Evolutionary conservation across 2,888 invertebrate species (phyloP).

Genomic region (Lucinisca nassula): DNA sequence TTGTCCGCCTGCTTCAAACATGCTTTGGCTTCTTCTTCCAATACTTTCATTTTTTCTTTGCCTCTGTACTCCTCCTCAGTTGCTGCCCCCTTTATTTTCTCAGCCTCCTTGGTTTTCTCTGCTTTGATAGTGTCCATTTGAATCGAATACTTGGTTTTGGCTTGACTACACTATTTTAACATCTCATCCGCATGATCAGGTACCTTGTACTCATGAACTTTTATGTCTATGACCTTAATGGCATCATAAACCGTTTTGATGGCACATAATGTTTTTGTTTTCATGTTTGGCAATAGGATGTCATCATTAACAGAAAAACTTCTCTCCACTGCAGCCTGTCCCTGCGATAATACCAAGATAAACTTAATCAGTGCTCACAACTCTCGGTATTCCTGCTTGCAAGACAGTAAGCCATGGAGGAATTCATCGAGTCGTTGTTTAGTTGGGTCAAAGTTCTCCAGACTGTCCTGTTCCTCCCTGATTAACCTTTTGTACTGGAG

Average conservation of each 20-base stretch:
- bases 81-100: neutral
- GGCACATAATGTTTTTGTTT: neutral
- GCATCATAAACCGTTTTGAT: constrained; percentile 1
- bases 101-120: neutral
- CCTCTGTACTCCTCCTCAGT: neutral
- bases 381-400: neutral
- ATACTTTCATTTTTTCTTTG: neutral
- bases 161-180: neutral
- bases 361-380: neutral
- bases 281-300: neutral
- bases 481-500: neutral
- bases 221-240: neutral
- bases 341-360: neutral
- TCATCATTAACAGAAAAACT: neutral
- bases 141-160: neutral
- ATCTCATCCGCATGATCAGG: neutral
- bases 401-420: neutral
- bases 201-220: neutral
- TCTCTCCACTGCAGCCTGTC: constrained; percentile 5
- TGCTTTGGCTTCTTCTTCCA: constrained; percentile 1
- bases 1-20: constrained; percentile 4
- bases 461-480: neutral
- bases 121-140: neutral
- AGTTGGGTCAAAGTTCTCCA: neutral
- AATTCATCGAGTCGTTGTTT: neutral